These are phyloP conservation scores for Ceryle rudis DNA, from an alignment of 2,797 vertebrate genomes.

Conservation along the genomic window DNA sequence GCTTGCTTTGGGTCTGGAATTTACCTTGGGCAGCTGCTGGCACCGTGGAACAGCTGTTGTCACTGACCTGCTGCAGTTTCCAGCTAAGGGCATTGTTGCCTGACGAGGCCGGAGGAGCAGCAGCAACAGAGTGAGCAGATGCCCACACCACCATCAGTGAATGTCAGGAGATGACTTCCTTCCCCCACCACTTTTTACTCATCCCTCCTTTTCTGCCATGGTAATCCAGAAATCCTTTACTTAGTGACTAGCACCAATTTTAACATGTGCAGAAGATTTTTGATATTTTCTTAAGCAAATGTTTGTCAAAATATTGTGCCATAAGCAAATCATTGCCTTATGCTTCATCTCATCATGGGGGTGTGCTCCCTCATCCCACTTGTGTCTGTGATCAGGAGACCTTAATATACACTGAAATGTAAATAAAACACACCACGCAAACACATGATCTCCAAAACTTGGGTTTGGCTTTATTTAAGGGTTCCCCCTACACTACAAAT, in stretches of 20 bases:
- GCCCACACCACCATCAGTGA: neutral
- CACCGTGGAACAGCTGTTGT: neutral
- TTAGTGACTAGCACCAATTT: neutral
- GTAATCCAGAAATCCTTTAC: neutral
- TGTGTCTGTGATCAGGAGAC: neutral
- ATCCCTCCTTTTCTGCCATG: neutral
- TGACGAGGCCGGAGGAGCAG: accelerated
- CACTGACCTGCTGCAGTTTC: accelerated
- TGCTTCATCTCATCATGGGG: neutral
- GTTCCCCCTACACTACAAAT: neutral
- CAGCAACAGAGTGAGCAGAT: accelerated
- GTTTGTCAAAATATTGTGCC: neutral
- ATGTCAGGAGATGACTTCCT: neutral
- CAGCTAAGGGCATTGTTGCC: neutral
- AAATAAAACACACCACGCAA: neutral
- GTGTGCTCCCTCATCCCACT: neutral
- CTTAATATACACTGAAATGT: neutral
- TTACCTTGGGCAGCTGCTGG: neutral
- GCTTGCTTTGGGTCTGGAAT: neutral
- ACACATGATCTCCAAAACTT: neutral
- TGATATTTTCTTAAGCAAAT: neutral
- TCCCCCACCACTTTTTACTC: neutral
- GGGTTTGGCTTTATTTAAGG: neutral
- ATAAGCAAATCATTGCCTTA: neutral
- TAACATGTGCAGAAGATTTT: neutral